A percentile compares a stretch with the other conserved stretches of the same genome.
Conservation (phyloP, 1,140 invertebrate genomes). For the Ericerus pela region DNA sequence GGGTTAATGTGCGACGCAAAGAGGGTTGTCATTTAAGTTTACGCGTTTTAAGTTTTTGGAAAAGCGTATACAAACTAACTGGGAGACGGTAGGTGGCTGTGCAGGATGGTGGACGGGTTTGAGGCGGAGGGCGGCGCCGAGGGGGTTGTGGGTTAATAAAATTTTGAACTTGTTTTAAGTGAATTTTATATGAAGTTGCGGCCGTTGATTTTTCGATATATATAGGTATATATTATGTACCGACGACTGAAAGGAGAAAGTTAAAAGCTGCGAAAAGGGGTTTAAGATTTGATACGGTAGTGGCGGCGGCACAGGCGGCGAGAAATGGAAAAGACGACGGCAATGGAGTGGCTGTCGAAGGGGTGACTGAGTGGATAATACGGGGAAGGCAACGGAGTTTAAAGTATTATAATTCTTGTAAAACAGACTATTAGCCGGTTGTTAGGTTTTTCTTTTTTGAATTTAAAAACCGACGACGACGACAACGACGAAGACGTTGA, state of each 20-base stretch:
- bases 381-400: too few species aligned
- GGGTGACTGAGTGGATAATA: too few species aligned
- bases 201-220: constrained; percentile 4
- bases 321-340: not conserved
- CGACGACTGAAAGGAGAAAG: too few species aligned
- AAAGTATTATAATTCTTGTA: constrained; percentile 12
- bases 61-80: too few species aligned
- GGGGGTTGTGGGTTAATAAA: not conserved
- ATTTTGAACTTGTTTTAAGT: constrained; percentile 11
- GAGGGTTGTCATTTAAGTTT: constrained; percentile 12
- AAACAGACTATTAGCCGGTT: constrained; percentile 11
- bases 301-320: too few species aligned
- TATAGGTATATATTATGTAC: too few species aligned
- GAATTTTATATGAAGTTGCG: constrained; percentile 12
- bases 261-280: constrained; percentile 7
- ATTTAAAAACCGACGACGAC: too few species aligned
- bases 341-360: too few species aligned
- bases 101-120: too few species aligned
- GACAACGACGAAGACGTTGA: too few species aligned
- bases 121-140: not conserved
- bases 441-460: constrained; percentile 12
- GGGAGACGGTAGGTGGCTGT: too few species aligned
- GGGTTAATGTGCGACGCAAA: not conserved
- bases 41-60: constrained; percentile 7
- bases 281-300: constrained; percentile 4